These are phyloP conservation scores for Cinclus mexicanus DNA, from an alignment of 2,113 vertebrate species.

Conservation along the genomic window DNA sequence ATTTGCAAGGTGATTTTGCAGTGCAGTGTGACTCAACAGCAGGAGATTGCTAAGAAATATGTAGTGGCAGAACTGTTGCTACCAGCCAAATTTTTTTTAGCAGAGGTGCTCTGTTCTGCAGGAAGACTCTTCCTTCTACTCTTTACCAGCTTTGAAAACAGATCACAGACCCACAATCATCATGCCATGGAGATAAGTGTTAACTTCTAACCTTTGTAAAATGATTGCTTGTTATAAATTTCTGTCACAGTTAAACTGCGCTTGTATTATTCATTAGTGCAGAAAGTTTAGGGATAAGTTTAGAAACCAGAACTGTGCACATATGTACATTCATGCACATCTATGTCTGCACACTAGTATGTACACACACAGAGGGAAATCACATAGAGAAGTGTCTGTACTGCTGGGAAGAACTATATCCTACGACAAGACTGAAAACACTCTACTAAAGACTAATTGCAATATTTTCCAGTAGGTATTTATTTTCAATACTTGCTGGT, in stretches of 20 bases:
- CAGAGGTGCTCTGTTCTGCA: not conserved
- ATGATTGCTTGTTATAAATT: not conserved
- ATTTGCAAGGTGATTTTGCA: not conserved
- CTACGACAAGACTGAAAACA: not conserved
- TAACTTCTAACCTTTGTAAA: not conserved
- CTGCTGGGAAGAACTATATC: not conserved
- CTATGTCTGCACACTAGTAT: rapidly evolving
- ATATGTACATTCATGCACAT: not conserved
- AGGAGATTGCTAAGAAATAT: not conserved
- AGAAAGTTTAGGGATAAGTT: not conserved
- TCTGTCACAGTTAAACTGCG: not conserved
- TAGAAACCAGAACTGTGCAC: not conserved
- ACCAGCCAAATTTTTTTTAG: not conserved
- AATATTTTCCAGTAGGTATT: not conserved
- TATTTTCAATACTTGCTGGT: not conserved
- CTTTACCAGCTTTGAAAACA: not conserved
- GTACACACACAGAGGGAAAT: not conserved
- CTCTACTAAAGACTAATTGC: not conserved
- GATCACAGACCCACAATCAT: not conserved
- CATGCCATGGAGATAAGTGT: not conserved
- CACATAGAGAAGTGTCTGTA: not conserved
- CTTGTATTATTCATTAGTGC: not conserved
- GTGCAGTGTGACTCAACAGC: not conserved
- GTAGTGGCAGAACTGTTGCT: not conserved
- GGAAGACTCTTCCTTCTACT: not conserved